These are phyloP conservation scores for Microtus pennsylvanicus DNA, from an alignment of 2,113 vertebrate species.

Conservation along the genomic window DNA sequence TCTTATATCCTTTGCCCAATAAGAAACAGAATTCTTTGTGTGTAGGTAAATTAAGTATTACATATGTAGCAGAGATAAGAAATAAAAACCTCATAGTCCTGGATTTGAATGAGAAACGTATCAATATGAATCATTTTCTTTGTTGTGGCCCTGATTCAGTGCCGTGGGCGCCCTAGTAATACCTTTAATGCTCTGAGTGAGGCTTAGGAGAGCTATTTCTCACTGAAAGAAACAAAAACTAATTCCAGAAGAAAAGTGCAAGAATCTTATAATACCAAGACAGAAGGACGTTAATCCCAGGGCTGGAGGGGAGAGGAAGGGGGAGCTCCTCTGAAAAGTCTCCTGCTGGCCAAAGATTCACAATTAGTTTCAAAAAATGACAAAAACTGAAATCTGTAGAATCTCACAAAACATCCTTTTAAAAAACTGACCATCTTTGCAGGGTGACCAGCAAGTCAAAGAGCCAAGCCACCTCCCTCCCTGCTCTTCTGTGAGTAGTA, in stretches of 20 bases:
- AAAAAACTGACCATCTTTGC: neutral
- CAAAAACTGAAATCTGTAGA: neutral
- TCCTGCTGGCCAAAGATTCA: neutral
- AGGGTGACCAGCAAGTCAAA: neutral
- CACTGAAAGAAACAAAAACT: neutral
- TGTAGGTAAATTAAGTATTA: neutral
- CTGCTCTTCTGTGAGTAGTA: neutral
- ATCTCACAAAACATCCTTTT: neutral
- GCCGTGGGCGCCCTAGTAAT: neutral
- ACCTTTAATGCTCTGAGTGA: neutral
- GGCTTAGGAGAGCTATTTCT: conserved; percentile 21
- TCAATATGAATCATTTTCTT: neutral
- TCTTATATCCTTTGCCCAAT: neutral
- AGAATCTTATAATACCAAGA: neutral
- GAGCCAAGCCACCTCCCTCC: neutral
- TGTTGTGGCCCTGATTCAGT: neutral
- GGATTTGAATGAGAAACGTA: neutral
- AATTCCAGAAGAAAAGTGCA: neutral
- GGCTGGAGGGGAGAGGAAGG: neutral
- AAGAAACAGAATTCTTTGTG: conserved; percentile 16
- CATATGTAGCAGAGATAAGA: neutral
- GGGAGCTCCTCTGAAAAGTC: neutral
- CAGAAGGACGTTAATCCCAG: neutral
- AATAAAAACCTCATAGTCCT: neutral
- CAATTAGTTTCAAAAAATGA: neutral